phyloP scores from a whole-genome alignment of 2,797 vertebrate genomes.

The Coracias cyanogaster region DNA sequence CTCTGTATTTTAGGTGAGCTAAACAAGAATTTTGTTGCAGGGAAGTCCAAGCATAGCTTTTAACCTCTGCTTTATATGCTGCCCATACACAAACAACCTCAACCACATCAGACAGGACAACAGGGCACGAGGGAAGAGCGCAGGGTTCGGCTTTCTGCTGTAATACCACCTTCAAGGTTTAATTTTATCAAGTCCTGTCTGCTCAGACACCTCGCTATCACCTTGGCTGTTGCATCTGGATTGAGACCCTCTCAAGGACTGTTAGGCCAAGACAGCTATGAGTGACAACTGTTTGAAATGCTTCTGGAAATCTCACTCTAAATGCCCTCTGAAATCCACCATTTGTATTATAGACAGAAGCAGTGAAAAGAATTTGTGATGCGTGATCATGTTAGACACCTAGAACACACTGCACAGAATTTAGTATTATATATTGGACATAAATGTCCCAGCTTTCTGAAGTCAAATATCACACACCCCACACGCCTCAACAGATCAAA shows the following conservation, averaged over 20 bases:
- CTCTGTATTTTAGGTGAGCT: not conserved
- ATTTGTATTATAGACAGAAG: fast-evolving
- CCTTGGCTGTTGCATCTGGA: not conserved
- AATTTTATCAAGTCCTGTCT: not conserved
- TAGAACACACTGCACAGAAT: not conserved
- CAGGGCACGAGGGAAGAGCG: too few species aligned
- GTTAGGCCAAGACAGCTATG: not conserved
- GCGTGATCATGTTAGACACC: not conserved
- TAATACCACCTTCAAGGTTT: not conserved
- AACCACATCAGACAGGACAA: not conserved
- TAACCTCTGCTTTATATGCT: not conserved
- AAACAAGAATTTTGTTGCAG: not conserved
- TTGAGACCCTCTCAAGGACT: not conserved
- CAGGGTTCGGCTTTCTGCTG: not conserved
- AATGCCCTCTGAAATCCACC: not conserved
- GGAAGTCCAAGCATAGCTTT: not conserved
- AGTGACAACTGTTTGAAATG: not conserved
- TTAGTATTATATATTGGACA: fast-evolving
- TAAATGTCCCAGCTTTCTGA: not conserved
- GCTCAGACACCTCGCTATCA: not conserved
- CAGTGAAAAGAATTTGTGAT: not conserved
- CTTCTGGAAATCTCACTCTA: not conserved
- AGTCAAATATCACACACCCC: not conserved
- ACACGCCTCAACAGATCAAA: not conserved
- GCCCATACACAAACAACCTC: not conserved